Percentiles rank a stretch among this genome's conserved stretches.
Conservation (phyloP, 2,797 vertebrate species). For the Momotus momota region DNA sequence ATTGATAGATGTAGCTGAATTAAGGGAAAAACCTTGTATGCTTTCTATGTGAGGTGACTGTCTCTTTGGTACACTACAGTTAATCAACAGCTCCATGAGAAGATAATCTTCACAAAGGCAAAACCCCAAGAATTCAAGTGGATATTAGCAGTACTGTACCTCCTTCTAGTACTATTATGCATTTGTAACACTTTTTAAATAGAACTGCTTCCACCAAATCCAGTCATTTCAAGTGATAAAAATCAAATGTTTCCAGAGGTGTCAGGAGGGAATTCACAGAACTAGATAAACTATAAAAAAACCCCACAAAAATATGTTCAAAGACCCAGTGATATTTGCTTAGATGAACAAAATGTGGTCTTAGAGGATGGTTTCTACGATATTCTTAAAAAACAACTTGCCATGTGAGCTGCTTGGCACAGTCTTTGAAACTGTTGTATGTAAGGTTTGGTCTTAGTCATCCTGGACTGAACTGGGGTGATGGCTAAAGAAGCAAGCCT, state of each 20-base stretch:
- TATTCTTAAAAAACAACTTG: neutral
- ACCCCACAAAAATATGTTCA: neutral
- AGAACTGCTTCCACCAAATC: neutral
- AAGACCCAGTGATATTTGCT: neutral
- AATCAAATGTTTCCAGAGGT: neutral
- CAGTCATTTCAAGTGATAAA: neutral
- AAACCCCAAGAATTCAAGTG: neutral
- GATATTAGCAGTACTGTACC: neutral
- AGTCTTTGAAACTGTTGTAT: fast-evolving
- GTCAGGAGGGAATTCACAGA: neutral
- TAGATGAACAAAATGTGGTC: neutral
- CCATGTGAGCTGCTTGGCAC: fast-evolving
- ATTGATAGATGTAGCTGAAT: neutral
- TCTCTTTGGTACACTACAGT: neutral
- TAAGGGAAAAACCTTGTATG: neutral
- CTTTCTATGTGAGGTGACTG: neutral
- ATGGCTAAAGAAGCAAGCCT: neutral
- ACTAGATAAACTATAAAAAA: neutral
- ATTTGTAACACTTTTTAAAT: neutral
- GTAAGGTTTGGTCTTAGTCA: neutral
- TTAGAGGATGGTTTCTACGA: neutral
- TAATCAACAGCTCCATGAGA: neutral
- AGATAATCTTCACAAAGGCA: neutral
- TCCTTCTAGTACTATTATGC: neutral
- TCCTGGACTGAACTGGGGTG: neutral